Conservation (phyloP, 2,888 invertebrate species). For the Agrochola macilenta region DNA sequence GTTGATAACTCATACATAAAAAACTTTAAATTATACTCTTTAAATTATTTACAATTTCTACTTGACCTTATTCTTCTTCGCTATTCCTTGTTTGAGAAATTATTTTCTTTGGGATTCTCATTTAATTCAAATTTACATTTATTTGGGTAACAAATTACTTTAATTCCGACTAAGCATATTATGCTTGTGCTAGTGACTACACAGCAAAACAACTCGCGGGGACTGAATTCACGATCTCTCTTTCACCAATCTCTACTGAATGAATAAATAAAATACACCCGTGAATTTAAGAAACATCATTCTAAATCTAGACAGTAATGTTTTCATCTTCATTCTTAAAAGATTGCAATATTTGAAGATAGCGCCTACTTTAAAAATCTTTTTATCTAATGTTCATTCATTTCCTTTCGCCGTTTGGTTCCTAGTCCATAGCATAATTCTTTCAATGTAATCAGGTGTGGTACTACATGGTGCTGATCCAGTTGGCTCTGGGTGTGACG, state of each 20-base stretch:
- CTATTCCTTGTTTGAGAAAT: not conserved
- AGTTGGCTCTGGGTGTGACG: constrained; percentile 93
- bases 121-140: not conserved
- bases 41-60: not conserved
- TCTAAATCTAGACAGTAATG: too few species aligned
- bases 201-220: not conserved
- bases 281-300: not conserved
- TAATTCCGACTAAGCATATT: not conserved
- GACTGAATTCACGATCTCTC: not conserved
- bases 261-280: too few species aligned
- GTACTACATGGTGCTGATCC: constrained; percentile 95
- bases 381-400: not conserved
- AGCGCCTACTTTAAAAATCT: not conserved
- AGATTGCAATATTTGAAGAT: not conserved
- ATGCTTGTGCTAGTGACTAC: not conserved
- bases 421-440: not conserved
- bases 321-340: not conserved
- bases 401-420: not conserved
- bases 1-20: not conserved
- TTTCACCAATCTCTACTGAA: too few species aligned
- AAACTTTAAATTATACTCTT: not conserved
- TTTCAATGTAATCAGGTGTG: constrained; percentile 91
- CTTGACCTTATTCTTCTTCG: not conserved
- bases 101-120: not conserved
- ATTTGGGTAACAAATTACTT: not conserved